These are phyloP conservation scores for Leucopsar rothschildi DNA, from an alignment of 2,113 vertebrate species.

Conservation along the genomic window DNA sequence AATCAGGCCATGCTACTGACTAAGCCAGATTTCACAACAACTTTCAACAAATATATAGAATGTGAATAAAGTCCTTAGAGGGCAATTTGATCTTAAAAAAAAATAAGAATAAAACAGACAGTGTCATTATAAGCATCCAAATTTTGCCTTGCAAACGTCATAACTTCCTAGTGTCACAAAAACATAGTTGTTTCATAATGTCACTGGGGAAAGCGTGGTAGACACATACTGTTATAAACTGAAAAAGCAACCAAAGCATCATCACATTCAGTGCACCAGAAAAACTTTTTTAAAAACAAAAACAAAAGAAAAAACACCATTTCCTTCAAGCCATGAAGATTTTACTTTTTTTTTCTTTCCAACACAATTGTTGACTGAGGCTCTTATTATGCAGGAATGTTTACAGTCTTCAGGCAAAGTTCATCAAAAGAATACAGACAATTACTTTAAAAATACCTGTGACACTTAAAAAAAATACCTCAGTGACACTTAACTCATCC, in stretches of 20 bases:
- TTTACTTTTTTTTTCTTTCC: not conserved
- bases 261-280: not conserved
- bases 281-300: not conserved
- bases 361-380: not conserved
- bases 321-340: not conserved
- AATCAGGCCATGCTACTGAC: not conserved
- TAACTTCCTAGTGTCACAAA: not conserved
- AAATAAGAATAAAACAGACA: not conserved
- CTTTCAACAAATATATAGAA: not conserved
- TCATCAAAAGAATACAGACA: slow-evolving; percentile 40
- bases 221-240: not conserved
- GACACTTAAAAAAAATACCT: not conserved
- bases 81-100: not conserved
- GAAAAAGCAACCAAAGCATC: not conserved
- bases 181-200: not conserved
- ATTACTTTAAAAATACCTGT: not conserved
- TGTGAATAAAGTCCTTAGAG: not conserved
- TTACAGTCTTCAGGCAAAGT: slow-evolving; percentile 34
- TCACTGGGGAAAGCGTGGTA: not conserved
- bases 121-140: not conserved
- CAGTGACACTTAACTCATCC: not conserved
- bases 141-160: not conserved
- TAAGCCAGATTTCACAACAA: not conserved
- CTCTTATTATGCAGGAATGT: slow-evolving; percentile 32
- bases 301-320: not conserved